Percentiles rank a stretch among this genome's conserved stretches.
These are phyloP conservation scores for Drosophila busckii DNA, from an alignment of 1,140 invertebrate genomes.

Conservation along the genomic window DNA sequence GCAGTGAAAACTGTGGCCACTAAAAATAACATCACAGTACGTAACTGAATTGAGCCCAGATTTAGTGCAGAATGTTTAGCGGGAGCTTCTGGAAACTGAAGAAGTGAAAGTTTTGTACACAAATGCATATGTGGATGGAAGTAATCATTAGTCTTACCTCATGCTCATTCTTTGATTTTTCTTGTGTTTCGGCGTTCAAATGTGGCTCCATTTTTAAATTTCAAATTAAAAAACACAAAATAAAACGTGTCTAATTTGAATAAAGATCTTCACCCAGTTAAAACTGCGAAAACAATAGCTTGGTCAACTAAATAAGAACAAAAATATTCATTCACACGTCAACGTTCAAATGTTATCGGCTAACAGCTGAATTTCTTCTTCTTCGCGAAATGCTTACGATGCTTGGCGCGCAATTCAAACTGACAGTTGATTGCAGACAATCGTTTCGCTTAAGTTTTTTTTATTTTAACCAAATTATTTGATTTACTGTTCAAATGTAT, in stretches of 20 bases:
- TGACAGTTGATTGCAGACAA: not conserved
- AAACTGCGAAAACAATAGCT: too few relatives aligned
- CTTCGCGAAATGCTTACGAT: not conserved
- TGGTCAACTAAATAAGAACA: too few relatives aligned
- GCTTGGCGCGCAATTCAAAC: not conserved
- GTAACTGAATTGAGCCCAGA: constrained; percentile 22
- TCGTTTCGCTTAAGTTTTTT: not conserved
- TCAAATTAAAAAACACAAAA: constrained; percentile 3
- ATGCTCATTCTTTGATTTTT: not conserved
- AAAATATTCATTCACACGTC: constrained; percentile 14
- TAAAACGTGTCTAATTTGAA: constrained; percentile 18
- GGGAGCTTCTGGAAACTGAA: constrained; percentile 12
- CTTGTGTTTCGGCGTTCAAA: not conserved
- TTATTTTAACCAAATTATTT: too few relatives aligned
- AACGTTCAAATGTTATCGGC: constrained; percentile 7
- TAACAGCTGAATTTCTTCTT: too few relatives aligned
- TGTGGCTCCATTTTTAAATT: constrained; percentile 19
- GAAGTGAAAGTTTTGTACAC: constrained; percentile 27
- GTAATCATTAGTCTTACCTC: not conserved
- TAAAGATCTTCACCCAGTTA: too few relatives aligned
- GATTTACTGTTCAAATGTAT: too few relatives aligned
- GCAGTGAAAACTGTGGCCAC: constrained; percentile 48
- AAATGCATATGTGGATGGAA: not conserved
- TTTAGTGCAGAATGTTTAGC: not conserved
- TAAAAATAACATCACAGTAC: constrained; percentile 51